Conservation (phyloP, 2,888 invertebrate species). For the Anoplius nigerrimus region DNA sequence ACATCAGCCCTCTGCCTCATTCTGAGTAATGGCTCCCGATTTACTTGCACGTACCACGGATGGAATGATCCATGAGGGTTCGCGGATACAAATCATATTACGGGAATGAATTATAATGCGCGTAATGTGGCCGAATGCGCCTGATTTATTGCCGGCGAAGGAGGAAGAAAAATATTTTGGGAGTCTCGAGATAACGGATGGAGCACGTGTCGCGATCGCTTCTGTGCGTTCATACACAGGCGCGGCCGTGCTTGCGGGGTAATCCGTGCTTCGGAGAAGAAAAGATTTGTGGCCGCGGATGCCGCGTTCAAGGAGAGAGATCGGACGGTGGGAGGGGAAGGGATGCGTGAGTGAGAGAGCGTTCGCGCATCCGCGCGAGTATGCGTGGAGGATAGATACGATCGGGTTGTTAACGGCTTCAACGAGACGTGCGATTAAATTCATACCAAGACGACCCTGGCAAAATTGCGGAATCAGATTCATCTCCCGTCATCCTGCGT, state of each 20-base stretch:
- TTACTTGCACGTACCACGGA: neutral
- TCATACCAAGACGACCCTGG: no score
- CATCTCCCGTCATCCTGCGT: no score
- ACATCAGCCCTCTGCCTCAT: constrained; percentile 25
- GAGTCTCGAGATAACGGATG: constrained; percentile 24
- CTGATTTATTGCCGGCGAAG: neutral
- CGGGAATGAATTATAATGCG: constrained; percentile 76
- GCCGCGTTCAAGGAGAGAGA: constrained; percentile 1
- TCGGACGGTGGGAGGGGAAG: constrained; percentile 1
- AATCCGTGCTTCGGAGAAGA: constrained; percentile 42
- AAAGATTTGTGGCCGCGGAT: constrained; percentile 28
- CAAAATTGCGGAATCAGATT: no score
- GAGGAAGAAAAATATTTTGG: constrained; percentile 61
- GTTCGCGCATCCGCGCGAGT: no score
- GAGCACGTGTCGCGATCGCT: no score
- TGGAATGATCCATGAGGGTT: constrained; percentile 25
- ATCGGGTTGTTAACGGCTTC: no score
- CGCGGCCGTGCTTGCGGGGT: constrained; percentile 63
- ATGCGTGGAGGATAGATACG: no score
- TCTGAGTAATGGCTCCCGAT: constrained; percentile 27
- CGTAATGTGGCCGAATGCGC: neutral
- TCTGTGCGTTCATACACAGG: constrained; percentile 11
- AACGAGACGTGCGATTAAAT: no score
- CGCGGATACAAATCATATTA: constrained; percentile 76
- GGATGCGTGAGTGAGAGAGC: neutral